phyloP scores from a whole-genome alignment of 1,140 invertebrate species.

The Hirudo medicinalis region DNA sequence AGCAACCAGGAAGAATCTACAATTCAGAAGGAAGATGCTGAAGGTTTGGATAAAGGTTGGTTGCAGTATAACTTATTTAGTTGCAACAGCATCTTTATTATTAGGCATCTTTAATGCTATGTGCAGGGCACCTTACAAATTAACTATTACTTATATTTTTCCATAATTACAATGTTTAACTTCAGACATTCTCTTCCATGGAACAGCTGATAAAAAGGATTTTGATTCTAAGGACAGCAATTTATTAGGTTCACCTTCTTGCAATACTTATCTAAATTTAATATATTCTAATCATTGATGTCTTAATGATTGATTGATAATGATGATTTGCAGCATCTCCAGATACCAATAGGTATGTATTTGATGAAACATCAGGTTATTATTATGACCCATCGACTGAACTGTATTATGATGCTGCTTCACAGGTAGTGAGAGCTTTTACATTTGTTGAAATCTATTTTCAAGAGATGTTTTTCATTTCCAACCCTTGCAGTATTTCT shows the following conservation, averaged over 20 bases:
- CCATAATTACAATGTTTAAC: too few relatives aligned
- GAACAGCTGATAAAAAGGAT: too few relatives aligned
- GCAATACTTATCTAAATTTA: background rate
- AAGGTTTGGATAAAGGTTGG: too few relatives aligned
- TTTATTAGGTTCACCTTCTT: background rate
- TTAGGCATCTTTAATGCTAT: too few relatives aligned
- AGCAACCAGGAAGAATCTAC: too few relatives aligned
- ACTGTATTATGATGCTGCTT: slow-evolving; percentile 86
- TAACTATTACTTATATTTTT: too few relatives aligned
- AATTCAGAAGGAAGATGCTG: too few relatives aligned
- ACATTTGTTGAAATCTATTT: background rate
- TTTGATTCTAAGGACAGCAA: too few relatives aligned
- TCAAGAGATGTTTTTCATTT: background rate
- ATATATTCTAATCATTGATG: background rate
- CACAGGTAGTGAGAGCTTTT: slow-evolving; percentile 49
- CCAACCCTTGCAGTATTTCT: slow-evolving; percentile 2
- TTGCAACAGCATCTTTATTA: too few relatives aligned
- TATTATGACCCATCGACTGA: slow-evolving; percentile 86
- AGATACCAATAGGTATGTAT: slow-evolving; percentile 81
- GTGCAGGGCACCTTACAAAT: too few relatives aligned
- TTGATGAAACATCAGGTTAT: slow-evolving; percentile 86
- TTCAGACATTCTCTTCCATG: too few relatives aligned
- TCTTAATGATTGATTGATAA: background rate
- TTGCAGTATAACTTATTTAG: too few relatives aligned
- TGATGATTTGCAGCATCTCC: slow-evolving; percentile 51